Evolutionary conservation across 2,797 vertebrate species (phyloP).

Genomic region (Kryptopterus vitreolus): DNA sequence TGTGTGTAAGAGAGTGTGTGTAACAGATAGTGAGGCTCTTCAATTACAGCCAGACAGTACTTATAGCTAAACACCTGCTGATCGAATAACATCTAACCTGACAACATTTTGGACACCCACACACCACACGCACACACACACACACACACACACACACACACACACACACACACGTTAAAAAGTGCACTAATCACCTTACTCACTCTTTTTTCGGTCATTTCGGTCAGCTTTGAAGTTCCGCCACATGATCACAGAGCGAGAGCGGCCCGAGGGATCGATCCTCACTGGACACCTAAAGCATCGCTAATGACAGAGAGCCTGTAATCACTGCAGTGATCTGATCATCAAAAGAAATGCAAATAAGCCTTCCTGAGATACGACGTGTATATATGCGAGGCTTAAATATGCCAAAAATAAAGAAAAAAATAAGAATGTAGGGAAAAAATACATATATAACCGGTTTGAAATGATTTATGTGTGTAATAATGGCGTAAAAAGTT

Average conservation of each 20-base stretch:
- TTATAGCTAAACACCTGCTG: conserved; percentile 66
- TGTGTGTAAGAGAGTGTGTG: background rate
- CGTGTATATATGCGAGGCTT: background rate
- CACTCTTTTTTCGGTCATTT: background rate
- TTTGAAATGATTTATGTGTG: background rate
- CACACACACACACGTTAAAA: conserved; percentile 32
- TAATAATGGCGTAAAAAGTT: background rate
- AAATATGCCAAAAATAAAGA: background rate
- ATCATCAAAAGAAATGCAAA: conserved; percentile 33
- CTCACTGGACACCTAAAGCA: conserved; percentile 13
- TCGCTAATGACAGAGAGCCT: conserved; percentile 32
- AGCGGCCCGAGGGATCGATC: conserved; percentile 28
- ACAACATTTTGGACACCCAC: conserved; percentile 18
- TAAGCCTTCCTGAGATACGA: conserved; percentile 4
- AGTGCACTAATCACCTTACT: conserved; percentile 25
- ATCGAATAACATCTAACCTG: conserved; percentile 71
- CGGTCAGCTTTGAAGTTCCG: conserved; percentile 52
- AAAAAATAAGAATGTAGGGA: background rate
- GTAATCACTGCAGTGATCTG: conserved; percentile 4
- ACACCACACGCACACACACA: conserved; percentile 38
- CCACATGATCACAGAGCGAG: conserved; percentile 29
- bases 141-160: conserved; percentile 5
- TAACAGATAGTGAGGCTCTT: conserved; percentile 58
- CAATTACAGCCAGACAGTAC: conserved; percentile 69
- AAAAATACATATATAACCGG: background rate